Evolutionary conservation across 2,797 vertebrate genomes (phyloP), one percentile per base, ranked within the genome.

Genomic region (Platyrinchus mystaceus): DNA sequence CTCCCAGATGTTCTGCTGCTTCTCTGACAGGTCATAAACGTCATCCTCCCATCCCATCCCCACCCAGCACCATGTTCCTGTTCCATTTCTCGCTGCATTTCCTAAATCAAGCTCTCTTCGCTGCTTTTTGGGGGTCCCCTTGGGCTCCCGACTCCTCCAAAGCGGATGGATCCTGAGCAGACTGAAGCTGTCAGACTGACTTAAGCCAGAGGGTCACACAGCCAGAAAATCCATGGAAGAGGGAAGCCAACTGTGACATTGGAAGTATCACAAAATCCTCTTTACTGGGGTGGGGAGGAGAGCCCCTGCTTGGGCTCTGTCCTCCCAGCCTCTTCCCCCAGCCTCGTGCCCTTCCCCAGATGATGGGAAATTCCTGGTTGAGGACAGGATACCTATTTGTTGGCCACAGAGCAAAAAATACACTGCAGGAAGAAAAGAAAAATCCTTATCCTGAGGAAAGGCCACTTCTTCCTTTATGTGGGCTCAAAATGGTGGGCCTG

Each of bases 31-130:
- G 27, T 64, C 46, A 34, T 3, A 41, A 75, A 53, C 19, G 22
- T 5, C 68, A 30, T 5, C 58, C 53, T 62, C 34, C 59, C 46
- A 9, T 7, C 69, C 47, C 34, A 47, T 8, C 46, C 14, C 1
- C 10, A 34, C 21, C 37, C 6, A 44, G 9, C 12, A 10, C 46
- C 2, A 0, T 5, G 1, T 36, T 70, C 14, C 0, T 0, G 16
- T 53, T 32, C 56, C 0, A 0, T 7, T 84, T 68, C 79, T 63
- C 20, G 20, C 39, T 59, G 30, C 1, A 0, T 68, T 58, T 62
- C 44, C 59, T 50, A 55, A 52, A 68, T 12, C 37, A 18, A 66
- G 30, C 34, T 79, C n/a, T 71, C 82, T 26, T 21, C 13, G 15
- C 18, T 13, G n/a, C 14, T 49, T 46, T 62, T 73, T 1, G 0